Evolutionary conservation across 2,888 invertebrate genomes (phyloP).

Genomic region (Ophioninae sp.): DNA sequence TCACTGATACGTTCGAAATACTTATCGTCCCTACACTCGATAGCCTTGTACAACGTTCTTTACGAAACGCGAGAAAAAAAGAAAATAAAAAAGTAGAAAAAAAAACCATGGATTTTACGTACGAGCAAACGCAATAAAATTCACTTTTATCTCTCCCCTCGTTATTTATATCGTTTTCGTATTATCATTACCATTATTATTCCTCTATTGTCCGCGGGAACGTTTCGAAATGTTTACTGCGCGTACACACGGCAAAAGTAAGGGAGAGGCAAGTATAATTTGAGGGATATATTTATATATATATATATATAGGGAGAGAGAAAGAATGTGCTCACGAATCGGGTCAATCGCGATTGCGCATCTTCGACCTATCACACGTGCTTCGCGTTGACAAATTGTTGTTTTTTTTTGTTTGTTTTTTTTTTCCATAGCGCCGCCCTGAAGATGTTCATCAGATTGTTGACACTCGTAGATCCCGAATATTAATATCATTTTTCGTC

Average conservation of each 20-base stretch:
- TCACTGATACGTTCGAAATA: too few relatives aligned
- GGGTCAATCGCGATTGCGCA: constrained; percentile 70
- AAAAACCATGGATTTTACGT: too few relatives aligned
- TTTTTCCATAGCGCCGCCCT: not conserved
- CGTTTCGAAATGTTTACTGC: not conserved
- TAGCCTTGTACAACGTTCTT: too few relatives aligned
- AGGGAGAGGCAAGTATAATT: not conserved
- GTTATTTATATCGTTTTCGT: not conserved
- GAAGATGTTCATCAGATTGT: not conserved
- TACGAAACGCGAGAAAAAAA: too few relatives aligned
- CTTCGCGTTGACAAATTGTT: constrained; percentile 66
- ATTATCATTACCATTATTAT: constrained; percentile 1
- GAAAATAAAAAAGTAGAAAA: too few relatives aligned
- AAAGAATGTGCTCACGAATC: constrained; percentile 42
- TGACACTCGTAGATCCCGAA: constrained; percentile 4
- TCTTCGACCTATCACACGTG: constrained; percentile 73
- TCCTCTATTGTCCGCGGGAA: not conserved
- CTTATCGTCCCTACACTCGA: too few relatives aligned
- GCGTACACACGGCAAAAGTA: not conserved
- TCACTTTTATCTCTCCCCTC: not conserved
- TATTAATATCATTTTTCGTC: not conserved
- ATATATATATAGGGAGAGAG: not conserved
- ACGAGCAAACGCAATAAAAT: not conserved
- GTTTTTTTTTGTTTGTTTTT: too few relatives aligned
- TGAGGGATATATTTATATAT: not conserved